Evolutionary conservation across 1,140 invertebrate genomes (phyloP).

Genomic region (Drosophila subobscura): DNA sequence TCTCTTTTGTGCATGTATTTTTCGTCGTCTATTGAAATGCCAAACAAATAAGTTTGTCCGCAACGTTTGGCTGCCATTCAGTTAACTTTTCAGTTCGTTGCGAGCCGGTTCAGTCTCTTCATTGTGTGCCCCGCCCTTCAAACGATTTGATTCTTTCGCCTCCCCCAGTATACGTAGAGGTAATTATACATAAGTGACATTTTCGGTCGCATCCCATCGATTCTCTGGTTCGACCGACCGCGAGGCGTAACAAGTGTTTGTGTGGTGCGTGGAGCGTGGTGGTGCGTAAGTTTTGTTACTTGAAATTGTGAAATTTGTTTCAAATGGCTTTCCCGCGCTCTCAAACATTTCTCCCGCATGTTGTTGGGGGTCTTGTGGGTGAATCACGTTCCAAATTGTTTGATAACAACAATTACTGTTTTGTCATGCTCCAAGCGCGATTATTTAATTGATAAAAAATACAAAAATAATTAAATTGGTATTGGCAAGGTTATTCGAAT

Average conservation of each 20-base stretch:
- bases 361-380: conserved; percentile 3
- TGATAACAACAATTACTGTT: conserved; percentile 57
- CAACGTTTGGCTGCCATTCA: conserved; percentile 42
- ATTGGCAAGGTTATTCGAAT: conserved; percentile 36
- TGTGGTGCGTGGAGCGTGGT: conserved; percentile 12
- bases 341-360: conserved; percentile 27
- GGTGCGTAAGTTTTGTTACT: conserved; percentile 8
- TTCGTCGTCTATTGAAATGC: conserved; percentile 18
- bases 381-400: conserved; percentile 27
- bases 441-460: conserved; percentile 69
- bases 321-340: background rate
- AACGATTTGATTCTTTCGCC: conserved; percentile 22
- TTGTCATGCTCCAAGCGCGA: conserved; percentile 59
- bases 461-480: conserved; percentile 26
- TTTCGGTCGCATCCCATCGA: conserved; percentile 45
- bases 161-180: conserved; percentile 40
- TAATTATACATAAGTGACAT: conserved; percentile 78
- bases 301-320: conserved; percentile 61
- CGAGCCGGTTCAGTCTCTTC: conserved; percentile 55
- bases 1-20: conserved; percentile 24
- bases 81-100: conserved; percentile 61
- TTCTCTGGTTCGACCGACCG: conserved; percentile 20
- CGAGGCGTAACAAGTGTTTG: conserved; percentile 58
- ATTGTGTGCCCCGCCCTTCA: conserved; percentile 4
- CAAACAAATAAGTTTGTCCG: conserved; percentile 69